Conservation (phyloP, 2,797 vertebrate species). For the Falco columbarius region DNA sequence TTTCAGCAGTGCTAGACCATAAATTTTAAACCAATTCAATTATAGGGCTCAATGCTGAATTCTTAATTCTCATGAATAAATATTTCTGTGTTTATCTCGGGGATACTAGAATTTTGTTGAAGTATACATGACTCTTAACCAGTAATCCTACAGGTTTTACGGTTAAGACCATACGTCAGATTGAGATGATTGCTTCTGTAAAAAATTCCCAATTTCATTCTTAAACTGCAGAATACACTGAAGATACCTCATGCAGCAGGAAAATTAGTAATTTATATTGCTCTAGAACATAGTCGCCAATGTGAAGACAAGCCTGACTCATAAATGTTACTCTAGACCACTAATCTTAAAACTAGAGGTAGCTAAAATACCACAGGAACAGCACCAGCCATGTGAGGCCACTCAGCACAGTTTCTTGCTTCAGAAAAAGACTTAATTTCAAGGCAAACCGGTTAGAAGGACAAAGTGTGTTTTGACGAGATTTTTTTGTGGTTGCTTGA, state of each 20-base stretch:
- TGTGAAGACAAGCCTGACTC: neutral
- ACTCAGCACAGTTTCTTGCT: neutral
- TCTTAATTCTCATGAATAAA: neutral
- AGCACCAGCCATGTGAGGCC: neutral
- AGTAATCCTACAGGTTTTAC: neutral
- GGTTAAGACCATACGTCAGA: too few relatives aligned
- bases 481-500: neutral
- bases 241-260: neutral
- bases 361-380: neutral
- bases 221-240: neutral
- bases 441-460: neutral
- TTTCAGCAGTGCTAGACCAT: neutral
- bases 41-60: neutral
- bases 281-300: neutral
- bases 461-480: neutral
- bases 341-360: neutral
- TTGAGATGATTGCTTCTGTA: neutral
- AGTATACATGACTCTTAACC: rapidly evolving
- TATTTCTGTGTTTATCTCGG: neutral
- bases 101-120: neutral
- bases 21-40: neutral
- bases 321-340: neutral
- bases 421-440: neutral
- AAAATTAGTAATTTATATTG: neutral
- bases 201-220: neutral